Conservation (phyloP, 2,113 vertebrate species). For the Taurulus bubalis region DNA sequence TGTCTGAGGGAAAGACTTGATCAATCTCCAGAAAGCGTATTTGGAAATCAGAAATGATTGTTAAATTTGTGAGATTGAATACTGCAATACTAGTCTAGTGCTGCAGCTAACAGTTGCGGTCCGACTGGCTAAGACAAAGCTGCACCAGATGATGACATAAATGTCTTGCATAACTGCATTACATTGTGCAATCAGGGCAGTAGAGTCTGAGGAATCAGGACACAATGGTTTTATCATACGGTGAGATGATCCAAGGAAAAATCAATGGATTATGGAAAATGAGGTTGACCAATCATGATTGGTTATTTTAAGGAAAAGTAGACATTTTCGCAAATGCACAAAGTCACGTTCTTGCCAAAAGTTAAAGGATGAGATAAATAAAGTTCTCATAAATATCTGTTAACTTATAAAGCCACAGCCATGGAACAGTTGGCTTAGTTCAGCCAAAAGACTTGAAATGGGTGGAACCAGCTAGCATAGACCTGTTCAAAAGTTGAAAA, state of each 20-base stretch:
- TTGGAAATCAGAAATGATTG: conserved; percentile 59
- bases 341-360: neutral
- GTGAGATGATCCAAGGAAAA: conserved; percentile 42
- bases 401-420: neutral
- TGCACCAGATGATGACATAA: conserved; percentile 65
- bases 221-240: conserved; percentile 71
- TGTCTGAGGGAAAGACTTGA: conserved; percentile 41
- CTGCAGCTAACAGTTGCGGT: conserved; percentile 42
- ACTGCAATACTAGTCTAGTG: conserved; percentile 36
- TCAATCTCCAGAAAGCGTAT: conserved; percentile 37
- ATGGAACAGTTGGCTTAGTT: neutral
- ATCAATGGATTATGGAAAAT: conserved; percentile 49
- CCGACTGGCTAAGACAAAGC: conserved; percentile 51
- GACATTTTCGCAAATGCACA: neutral
- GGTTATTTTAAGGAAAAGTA: conserved; percentile 30
- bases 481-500: neutral
- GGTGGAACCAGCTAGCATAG: neutral
- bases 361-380: neutral
- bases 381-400: neutral
- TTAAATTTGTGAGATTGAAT: conserved; percentile 53
- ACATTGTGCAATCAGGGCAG: conserved; percentile 76
- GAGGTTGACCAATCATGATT: conserved; percentile 21
- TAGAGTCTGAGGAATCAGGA: conserved; percentile 69
- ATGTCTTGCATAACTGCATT: conserved; percentile 77
- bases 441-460: neutral